A percentile compares a stretch with the other conserved stretches of the same genome.
phyloP scores from a whole-genome alignment of 2,797 vertebrate species.

The Selene dorsalis region DNA sequence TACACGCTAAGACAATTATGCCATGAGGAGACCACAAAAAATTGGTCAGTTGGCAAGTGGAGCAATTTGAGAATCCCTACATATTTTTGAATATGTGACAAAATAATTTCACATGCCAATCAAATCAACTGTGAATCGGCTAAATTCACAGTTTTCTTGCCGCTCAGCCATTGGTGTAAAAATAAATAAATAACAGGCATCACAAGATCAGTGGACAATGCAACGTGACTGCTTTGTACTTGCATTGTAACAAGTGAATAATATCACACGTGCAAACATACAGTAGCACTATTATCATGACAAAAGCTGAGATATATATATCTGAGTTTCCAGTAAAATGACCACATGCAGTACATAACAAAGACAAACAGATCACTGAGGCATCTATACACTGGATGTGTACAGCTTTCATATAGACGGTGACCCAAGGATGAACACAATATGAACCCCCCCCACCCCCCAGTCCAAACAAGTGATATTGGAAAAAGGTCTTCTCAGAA shows the following conservation, averaged over 20 bases:
- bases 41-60: too few relatives aligned
- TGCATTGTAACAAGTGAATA: neutral
- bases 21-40: neutral
- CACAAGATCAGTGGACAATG: slow-evolving; percentile 13
- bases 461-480: slow-evolving; percentile 39
- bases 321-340: slow-evolving; percentile 4
- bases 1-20: neutral
- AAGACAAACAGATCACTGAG: neutral
- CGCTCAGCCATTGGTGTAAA: slow-evolving; percentile 13
- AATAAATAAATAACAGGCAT: neutral
- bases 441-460: neutral
- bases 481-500: slow-evolving; percentile 53
- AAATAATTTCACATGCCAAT: too few relatives aligned
- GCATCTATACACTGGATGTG: neutral
- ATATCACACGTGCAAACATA: neutral
- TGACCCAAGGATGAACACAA: slow-evolving; percentile 27
- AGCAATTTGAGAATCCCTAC: too few relatives aligned
- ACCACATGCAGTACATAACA: neutral
- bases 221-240: slow-evolving; percentile 7
- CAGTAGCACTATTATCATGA: neutral
- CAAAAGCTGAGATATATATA: neutral
- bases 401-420: slow-evolving; percentile 5
- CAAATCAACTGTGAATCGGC: too few relatives aligned
- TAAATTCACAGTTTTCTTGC: slow-evolving; percentile 2
- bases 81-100: too few relatives aligned